Conservation (phyloP, 2,888 invertebrate genomes). For the Tridacna gigas region DNA sequence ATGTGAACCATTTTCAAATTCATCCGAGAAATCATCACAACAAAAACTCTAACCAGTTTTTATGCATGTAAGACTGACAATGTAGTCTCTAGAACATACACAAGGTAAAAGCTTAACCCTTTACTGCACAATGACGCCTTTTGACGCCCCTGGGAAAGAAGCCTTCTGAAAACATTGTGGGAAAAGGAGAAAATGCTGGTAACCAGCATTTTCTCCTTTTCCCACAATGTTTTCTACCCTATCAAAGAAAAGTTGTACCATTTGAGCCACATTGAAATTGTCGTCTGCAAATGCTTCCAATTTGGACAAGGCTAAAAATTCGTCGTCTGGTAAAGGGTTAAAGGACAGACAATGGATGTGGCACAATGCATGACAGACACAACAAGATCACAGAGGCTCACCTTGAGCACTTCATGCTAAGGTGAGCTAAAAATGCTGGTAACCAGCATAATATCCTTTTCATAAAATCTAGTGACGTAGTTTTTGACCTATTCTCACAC, state of each 20-base stretch:
- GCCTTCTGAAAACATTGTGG: background rate
- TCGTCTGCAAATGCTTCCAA: background rate
- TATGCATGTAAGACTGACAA: too few species aligned
- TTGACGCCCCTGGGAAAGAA: background rate
- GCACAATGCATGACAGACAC: background rate
- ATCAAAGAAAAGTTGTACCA: background rate
- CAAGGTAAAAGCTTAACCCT: too few species aligned
- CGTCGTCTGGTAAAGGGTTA: background rate
- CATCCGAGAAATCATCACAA: too few species aligned
- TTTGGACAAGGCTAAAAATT: background rate
- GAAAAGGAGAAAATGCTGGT: background rate
- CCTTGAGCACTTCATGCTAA: background rate
- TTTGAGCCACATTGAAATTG: too few species aligned
- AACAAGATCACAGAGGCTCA: background rate
- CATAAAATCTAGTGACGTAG: background rate
- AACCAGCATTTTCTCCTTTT: slow-evolving; percentile 4
- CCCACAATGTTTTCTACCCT: background rate
- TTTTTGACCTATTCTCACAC: too few species aligned
- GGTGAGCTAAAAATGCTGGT: background rate
- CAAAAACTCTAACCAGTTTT: too few species aligned
- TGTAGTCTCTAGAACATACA: too few species aligned
- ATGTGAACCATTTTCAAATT: too few species aligned
- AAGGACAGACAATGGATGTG: background rate
- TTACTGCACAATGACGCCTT: background rate
- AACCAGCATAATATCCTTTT: background rate